These are phyloP conservation scores for Diplazon laetatorius DNA, from an alignment of 2,888 invertebrate species.

Conservation along the genomic window DNA sequence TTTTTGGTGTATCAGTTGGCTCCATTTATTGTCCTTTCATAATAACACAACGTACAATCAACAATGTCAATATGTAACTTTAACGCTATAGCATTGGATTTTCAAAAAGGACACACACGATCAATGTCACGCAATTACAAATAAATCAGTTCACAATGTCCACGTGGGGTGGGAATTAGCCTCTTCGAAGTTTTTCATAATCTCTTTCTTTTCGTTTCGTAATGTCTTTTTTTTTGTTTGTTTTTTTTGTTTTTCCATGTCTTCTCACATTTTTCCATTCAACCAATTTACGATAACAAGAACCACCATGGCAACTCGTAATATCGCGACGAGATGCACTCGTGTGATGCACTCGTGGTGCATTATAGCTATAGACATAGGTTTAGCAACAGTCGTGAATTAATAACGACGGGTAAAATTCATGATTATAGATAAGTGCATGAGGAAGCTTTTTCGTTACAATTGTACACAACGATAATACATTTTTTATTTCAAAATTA, in stretches of 20 bases:
- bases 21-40: slow-evolving; percentile 76
- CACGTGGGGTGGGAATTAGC: slow-evolving; percentile 45
- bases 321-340: slow-evolving; percentile 38
- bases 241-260: no score
- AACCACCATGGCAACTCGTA: slow-evolving; percentile 5
- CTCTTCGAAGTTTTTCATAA: slow-evolving; percentile 2
- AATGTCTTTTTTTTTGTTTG: neutral
- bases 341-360: slow-evolving; percentile 26
- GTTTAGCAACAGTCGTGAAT: slow-evolving; percentile 21
- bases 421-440: slow-evolving; percentile 28
- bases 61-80: slow-evolving; percentile 71
- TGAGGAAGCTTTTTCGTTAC: slow-evolving; percentile 32
- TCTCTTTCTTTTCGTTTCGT: slow-evolving; percentile 17
- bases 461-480: slow-evolving; percentile 27
- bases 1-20: slow-evolving; percentile 80
- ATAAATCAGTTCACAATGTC: slow-evolving; percentile 66
- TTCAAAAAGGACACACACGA: slow-evolving; percentile 69
- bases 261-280: neutral
- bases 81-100: slow-evolving; percentile 66
- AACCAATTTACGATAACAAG: slow-evolving; percentile 39
- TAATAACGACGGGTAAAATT: slow-evolving; percentile 37
- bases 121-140: slow-evolving; percentile 65
- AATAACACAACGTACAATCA: slow-evolving; percentile 74
- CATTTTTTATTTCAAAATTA: slow-evolving; percentile 18
- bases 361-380: slow-evolving; percentile 44